Evolutionary conservation across 2,888 invertebrate species (phyloP), one percentile per base, ranked within the genome.

Genomic region (Cerastis rubricosa): DNA sequence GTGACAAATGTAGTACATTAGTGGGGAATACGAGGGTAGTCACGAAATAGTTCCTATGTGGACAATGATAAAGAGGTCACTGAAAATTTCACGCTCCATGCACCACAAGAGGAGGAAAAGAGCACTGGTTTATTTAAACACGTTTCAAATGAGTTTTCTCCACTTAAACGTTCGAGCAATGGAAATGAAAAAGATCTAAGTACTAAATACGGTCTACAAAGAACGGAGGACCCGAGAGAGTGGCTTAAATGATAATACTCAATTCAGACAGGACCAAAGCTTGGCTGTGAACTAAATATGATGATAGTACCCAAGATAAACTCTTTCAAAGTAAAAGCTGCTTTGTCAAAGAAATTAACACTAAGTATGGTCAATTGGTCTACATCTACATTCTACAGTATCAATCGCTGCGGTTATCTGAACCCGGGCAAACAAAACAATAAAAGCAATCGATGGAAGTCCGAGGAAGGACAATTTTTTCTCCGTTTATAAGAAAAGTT

Each of bases 1-100:
- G 85, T 84, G 89, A 89, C 89, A 84, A 86, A 89, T 88, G 89
- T 83, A 78, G 76, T 81, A 83, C 89, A 89, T 88, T 88, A 88
- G 86, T 51, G 83, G 61, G 66, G 25, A 72, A 77, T 89, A 88
- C 81, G 88, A 84, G 86, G 83, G 85, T 85, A 88, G 81, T 84
- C 79, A 74, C 74, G 80, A 84, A 87, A 87, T 88, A 88, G 88
- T 87, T 87, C 69, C 79, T 83, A 78, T 78, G 85, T 87, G 85
- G 88, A 88, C 88, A 87, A 81, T 85, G 85, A 87, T 87, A 83
- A 84, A 86, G 84, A 76, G 84, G 73, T 71, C 69, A 70, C 84
- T 84, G 84, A 76, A 84, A 83, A 84, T 84, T 86, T 84, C 22
- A 86, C 79, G 75, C 75, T 75, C 57, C 59, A 64, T 69, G 67